Evolutionary conservation across 2,113 vertebrate genomes (phyloP).

Genomic region (Neoarius graeffei): DNA sequence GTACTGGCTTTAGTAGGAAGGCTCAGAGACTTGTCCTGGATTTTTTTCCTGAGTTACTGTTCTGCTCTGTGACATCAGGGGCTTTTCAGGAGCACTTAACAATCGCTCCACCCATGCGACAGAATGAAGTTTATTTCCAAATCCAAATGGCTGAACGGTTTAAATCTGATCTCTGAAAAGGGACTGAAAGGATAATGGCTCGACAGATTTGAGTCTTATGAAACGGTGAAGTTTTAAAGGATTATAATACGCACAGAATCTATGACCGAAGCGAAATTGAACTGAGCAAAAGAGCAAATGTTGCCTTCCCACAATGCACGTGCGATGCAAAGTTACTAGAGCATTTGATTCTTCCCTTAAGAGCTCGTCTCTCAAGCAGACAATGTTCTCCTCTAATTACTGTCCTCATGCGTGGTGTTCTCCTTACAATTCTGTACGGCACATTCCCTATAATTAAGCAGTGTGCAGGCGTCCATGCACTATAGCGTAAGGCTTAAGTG

Average conservation of each 20-base stretch:
- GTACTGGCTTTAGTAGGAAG: background rate
- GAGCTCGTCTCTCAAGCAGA: background rate
- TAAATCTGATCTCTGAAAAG: background rate
- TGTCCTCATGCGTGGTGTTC: constrained; percentile 9
- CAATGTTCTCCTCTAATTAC: constrained; percentile 34
- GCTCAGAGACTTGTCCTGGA: background rate
- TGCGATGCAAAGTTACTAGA: background rate
- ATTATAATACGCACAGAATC: background rate
- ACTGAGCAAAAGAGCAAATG: background rate
- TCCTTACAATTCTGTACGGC: constrained; percentile 1
- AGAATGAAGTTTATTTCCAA: background rate
- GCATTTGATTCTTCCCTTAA: constrained; percentile 27
- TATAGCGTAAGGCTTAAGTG: constrained; percentile 10
- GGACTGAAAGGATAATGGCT: background rate
- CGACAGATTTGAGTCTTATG: background rate
- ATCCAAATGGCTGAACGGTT: background rate
- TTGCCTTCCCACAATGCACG: background rate
- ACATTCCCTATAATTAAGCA: constrained; percentile 4
- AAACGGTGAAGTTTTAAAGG: background rate
- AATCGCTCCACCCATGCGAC: background rate
- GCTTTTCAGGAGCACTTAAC: background rate
- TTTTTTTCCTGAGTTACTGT: constrained; percentile 7
- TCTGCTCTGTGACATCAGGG: constrained; percentile 23
- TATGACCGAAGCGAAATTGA: background rate
- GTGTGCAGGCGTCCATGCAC: background rate